These are phyloP conservation scores for Cephus sareptanus DNA, from an alignment of 2,888 invertebrate genomes.

Conservation along the genomic window DNA sequence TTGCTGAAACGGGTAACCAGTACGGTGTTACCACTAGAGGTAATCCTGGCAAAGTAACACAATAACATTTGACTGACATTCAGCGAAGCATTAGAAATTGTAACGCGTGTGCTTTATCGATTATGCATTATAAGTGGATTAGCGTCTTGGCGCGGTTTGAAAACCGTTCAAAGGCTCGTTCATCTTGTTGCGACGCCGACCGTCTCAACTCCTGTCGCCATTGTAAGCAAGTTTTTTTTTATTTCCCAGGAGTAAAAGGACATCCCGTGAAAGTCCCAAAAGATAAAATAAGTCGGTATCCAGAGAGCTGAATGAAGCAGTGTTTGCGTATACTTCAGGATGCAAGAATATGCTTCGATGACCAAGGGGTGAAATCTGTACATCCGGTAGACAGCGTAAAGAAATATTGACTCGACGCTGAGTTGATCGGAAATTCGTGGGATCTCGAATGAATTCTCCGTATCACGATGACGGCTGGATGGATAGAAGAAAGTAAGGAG, in stretches of 20 bases:
- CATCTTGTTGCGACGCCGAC: not conserved
- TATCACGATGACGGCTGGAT: not conserved
- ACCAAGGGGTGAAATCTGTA: not conserved
- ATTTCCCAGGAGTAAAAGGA: not conserved
- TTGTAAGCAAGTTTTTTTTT: not conserved
- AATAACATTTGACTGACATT: not conserved
- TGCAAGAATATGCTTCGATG: not conserved
- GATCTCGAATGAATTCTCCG: not conserved
- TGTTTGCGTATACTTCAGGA: not conserved
- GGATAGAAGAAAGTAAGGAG: not conserved
- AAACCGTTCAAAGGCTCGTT: not conserved
- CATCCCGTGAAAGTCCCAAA: not conserved
- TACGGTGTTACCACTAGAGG: not conserved
- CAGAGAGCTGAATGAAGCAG: not conserved
- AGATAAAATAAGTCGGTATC: not conserved
- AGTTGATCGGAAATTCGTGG: not conserved
- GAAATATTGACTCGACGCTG: slow-evolving; percentile 1
- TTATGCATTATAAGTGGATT: not conserved
- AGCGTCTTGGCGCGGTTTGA: not conserved
- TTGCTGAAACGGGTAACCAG: not conserved
- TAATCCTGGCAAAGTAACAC: not conserved
- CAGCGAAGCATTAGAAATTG: not conserved
- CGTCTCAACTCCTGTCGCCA: not conserved
- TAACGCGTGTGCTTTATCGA: not conserved
- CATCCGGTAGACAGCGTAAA: not conserved